Evolutionary conservation across 2,888 invertebrate genomes (phyloP).

Genomic region (Dasysyrphus albostriatus): DNA sequence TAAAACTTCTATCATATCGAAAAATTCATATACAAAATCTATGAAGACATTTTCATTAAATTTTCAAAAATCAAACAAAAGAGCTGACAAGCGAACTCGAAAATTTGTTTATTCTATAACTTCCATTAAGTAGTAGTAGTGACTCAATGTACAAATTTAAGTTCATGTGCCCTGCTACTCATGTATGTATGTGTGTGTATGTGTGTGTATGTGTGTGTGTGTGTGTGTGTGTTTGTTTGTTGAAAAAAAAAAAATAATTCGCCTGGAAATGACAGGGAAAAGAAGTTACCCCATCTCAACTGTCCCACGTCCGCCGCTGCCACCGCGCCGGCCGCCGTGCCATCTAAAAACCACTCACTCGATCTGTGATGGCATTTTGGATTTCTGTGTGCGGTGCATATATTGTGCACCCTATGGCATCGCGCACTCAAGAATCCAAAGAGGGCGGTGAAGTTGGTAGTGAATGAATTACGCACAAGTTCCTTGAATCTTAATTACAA

Average conservation of each 20-base stretch:
- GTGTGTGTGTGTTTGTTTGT: background rate
- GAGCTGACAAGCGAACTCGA: conserved; percentile 1
- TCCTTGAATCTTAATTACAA: conserved; percentile 76
- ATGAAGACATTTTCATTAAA: too few relatives aligned
- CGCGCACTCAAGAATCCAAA: conserved; percentile 42
- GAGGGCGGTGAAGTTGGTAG: conserved; percentile 72
- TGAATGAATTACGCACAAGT: conserved; percentile 75
- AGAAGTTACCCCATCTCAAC: conserved; percentile 1
- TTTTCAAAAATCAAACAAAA: conserved; percentile 10
- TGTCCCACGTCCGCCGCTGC: background rate
- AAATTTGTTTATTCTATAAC: background rate
- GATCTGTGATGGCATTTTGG: conserved; percentile 33
- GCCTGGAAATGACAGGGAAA: conserved; percentile 48
- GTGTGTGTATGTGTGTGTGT: background rate
- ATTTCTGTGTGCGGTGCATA: conserved; percentile 11
- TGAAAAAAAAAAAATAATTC: conserved; percentile 8
- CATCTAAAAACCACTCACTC: background rate
- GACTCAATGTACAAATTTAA: conserved; percentile 44
- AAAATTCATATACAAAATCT: too few relatives aligned
- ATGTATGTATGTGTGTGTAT: too few relatives aligned
- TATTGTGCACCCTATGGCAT: conserved; percentile 57
- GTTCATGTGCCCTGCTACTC: conserved; percentile 22
- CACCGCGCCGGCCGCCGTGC: too few relatives aligned
- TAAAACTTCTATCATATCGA: too few relatives aligned
- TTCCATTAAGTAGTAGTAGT: too few relatives aligned